Base-by-base conservation (phyloP, 2,113 vertebrate genomes). In the Chaetodon trifascialis region DNA sequence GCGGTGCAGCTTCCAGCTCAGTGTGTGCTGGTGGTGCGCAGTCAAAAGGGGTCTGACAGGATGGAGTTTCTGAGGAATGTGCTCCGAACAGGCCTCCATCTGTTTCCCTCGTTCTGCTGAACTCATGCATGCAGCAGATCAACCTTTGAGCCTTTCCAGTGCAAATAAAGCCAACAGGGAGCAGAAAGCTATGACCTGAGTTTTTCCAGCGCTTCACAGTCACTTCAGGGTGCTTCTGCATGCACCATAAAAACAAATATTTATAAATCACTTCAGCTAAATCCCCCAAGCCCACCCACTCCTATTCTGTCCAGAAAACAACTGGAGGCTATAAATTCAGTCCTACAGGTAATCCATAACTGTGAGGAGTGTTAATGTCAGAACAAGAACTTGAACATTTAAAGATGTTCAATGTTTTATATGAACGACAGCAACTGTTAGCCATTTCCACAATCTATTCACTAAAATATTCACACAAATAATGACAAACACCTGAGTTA, bases 101-200 rank as follows among this genome's bases (percentile, higher is more conserved):
- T 90, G 91, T 90, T 92, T 70, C 72, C 67, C 86, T 84, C 86
- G 44, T 93, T 91, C 69, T 17, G 47, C 80, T 40, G 4, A 44
- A 19, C 34, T 76, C 63, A 2, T 65, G 46, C 59, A 75, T 74
- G 79, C 71, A 66, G 78, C 78, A 82, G 30, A 46, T 66, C 85
- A 65, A 83, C 66, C 80, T 84, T 66, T 83, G 63, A 75, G 79
- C 40, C 9, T 80, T 49, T 76, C 60, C 59, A 80, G 30, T 25
- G 51, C 49, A 79, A 83, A 75, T 64, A 63, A 79, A 66, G 16
- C 16, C 56, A 36, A 86, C 71, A 87, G 73, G 79, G 74, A 80
- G 55, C 60, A 72, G 38, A 68, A 11, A n/a, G 51, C 47, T 30
- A 0, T 1, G 25, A 73, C 40, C 34, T 1, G 0, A 4, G 5